These are phyloP conservation scores for Dolichopus griseipennis DNA, from an alignment of 2,888 invertebrate species.

Conservation along the genomic window DNA sequence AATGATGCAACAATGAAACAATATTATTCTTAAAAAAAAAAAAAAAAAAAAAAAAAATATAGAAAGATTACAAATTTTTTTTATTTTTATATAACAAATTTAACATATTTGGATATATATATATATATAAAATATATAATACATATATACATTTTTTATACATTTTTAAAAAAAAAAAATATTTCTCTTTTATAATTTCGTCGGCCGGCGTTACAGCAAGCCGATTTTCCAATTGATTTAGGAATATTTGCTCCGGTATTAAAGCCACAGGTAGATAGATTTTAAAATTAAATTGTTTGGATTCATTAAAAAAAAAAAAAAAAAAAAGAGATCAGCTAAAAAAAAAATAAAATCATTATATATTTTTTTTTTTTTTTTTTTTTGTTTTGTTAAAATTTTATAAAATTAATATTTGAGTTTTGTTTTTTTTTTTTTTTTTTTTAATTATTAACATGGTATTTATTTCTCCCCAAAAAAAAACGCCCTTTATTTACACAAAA, in stretches of 20 bases:
- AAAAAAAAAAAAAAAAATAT: slow-evolving; percentile 12
- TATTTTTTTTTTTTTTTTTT: no score
- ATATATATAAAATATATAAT: no score
- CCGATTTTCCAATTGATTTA: slow-evolving; percentile 65
- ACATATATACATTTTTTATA: neutral
- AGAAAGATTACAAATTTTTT: slow-evolving; percentile 15
- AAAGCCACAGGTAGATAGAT: slow-evolving; percentile 48
- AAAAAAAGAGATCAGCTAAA: no score
- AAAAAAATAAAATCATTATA: no score
- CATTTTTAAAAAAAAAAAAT: neutral
- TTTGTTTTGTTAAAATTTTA: no score
- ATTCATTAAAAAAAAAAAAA: neutral
- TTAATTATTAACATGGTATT: no score
- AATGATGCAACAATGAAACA: no score
- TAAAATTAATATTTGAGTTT: no score
- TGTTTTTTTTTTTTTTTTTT: no score
- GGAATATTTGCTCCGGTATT: slow-evolving; percentile 68
- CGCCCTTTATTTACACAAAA: no score
- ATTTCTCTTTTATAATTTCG: slow-evolving; percentile 19
- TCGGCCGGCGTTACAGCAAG: slow-evolving; percentile 46
- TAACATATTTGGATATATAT: neutral
- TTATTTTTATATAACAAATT: neutral
- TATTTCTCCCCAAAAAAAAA: no score
- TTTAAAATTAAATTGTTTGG: slow-evolving; percentile 13
- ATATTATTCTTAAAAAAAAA: neutral